These are phyloP conservation scores for Bombycilla garrulus DNA, from an alignment of 2,113 vertebrate species.

Conservation along the genomic window DNA sequence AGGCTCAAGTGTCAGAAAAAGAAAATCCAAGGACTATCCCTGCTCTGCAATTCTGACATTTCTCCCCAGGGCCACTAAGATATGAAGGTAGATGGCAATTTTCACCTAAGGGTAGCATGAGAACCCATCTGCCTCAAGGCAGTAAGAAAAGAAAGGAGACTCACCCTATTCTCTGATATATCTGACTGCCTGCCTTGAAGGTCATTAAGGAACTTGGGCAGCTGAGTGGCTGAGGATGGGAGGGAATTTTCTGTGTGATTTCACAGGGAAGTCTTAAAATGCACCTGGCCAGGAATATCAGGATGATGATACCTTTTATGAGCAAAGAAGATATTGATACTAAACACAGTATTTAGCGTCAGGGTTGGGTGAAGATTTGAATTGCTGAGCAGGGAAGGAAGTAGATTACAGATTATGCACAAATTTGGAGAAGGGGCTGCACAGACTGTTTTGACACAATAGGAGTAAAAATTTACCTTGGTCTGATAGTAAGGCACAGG, in stretches of 20 bases:
- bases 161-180: background rate
- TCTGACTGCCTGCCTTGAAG: background rate
- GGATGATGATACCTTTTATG: background rate
- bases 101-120: background rate
- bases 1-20: background rate
- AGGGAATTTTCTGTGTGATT: background rate
- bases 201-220: background rate
- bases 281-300: background rate
- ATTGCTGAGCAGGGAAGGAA: background rate
- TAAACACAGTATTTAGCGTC: background rate
- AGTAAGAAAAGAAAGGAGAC: background rate
- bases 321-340: background rate
- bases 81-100: background rate
- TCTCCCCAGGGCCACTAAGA: background rate
- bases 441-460: background rate
- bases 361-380: background rate
- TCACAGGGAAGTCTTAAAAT: background rate
- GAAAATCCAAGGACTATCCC: background rate
- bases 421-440: background rate
- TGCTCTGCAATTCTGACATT: background rate
- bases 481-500: background rate
- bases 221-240: background rate
- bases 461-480: background rate
- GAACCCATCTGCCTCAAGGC: background rate
- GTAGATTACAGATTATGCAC: background rate